Evolutionary conservation across 1,140 invertebrate species (phyloP).

Genomic region (Calephelis virginiensis): DNA sequence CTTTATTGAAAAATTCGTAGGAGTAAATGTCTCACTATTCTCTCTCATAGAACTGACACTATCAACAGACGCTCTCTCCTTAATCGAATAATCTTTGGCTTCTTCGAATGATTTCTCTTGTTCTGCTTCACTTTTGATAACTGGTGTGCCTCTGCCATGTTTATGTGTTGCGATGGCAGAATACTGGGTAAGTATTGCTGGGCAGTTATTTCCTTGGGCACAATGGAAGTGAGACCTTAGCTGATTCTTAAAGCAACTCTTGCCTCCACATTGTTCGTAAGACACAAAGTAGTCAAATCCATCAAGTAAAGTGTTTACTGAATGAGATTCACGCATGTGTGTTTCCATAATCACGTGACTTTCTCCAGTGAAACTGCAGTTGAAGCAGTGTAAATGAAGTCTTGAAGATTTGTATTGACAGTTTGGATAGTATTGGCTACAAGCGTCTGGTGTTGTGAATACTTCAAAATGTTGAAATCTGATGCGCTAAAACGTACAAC

Average conservation of each 20-base stretch:
- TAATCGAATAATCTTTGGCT: constrained; percentile 76
- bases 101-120: constrained; percentile 69
- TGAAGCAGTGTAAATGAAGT: constrained; percentile 68
- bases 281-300: constrained; percentile 70
- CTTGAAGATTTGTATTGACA: constrained; percentile 61
- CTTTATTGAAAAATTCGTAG: constrained; percentile 71
- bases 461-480: constrained; percentile 76
- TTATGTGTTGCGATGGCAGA: constrained; percentile 72
- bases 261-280: constrained; percentile 71
- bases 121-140: constrained; percentile 62
- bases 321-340: constrained; percentile 71
- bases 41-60: constrained; percentile 60
- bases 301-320: constrained; percentile 60
- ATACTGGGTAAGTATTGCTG: constrained; percentile 71
- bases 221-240: constrained; percentile 73
- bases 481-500: constrained; percentile 61
- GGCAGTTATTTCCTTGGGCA: constrained; percentile 68
- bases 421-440: constrained; percentile 58
- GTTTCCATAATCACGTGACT: constrained; percentile 66
- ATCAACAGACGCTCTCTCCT: constrained; percentile 65
- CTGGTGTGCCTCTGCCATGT: constrained; percentile 65
- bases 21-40: constrained; percentile 52
- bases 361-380: constrained; percentile 67
- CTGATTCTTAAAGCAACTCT: constrained; percentile 71
- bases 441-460: constrained; percentile 64